Base-by-base conservation (phyloP, 1,140 invertebrate species). In the Drosophila ogumai region DNA sequence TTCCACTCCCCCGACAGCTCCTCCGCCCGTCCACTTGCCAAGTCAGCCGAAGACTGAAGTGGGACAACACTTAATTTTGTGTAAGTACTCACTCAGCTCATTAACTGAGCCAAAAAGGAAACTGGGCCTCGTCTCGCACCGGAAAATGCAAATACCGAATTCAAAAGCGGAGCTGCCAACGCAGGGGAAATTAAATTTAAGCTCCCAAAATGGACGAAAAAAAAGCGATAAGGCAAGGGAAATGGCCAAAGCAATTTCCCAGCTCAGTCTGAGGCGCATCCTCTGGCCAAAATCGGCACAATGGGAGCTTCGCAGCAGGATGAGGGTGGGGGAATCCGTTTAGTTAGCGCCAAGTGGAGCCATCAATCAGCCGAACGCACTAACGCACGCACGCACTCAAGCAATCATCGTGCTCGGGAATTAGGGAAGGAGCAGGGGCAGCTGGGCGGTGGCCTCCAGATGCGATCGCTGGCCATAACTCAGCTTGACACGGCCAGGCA, bases 1-100 rank as follows among this genome's bases (percentile, higher is more conserved):
- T 58, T 43, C 47, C 47, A 31, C n/a, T 55, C 28, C 40, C 40
- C 40, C 58, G 38, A 28, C 43, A 19, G 44, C 57, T 28, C 50
- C 43, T 50, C 43, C 41, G 38, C 34, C 38, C 47, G 59, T 15
- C 44, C 75, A 69, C 73, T 86, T 86, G 78, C 86, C 69, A 71
- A 88, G 74, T 87, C 84, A 88, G 85, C 85, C 76, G 84, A 78
- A 58, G 78, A 56, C 71, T 73, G 78, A 90, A 90, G 86, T 90
- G 77, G 85, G 86, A 90, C 85, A 90, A 90, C 85, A 90, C 85
- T 90, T 90, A 90, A 90, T 90, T 90, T 90, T 90, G 86, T 90
- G 86, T 90, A 90, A 90, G 85, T 90, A 90, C 85, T 90, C 85
- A 90, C 85, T 90, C 85, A 90, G 85, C 85, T 90, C 85, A 90